These are phyloP conservation scores for Drosophila macrospina DNA, from an alignment of 2,888 invertebrate species.

Conservation along the genomic window DNA sequence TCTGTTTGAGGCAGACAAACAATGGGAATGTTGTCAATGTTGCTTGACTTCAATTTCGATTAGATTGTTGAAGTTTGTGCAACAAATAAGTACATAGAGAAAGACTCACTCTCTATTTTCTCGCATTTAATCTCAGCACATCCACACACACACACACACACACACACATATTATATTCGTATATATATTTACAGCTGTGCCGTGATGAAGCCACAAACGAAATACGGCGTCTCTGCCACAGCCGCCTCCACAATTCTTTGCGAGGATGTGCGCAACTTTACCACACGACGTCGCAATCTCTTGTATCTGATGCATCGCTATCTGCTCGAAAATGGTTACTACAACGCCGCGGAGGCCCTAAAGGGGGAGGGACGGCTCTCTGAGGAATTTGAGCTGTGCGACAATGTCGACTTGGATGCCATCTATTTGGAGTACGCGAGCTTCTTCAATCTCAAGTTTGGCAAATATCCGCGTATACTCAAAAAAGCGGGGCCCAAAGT, in stretches of 20 bases:
- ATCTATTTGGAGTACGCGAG: conserved; percentile 95
- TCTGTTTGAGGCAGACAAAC: conserved; percentile 48
- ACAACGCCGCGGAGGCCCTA: conserved; percentile 88
- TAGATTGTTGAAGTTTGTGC: conserved; percentile 26
- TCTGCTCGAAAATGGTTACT: conserved; percentile 89
- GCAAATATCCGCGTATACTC: conserved; percentile 93
- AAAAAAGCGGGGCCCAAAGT: conserved; percentile 84
- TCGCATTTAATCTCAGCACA: background rate
- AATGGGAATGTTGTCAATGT: conserved; percentile 44
- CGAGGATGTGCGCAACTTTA: conserved; percentile 82
- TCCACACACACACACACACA: background rate
- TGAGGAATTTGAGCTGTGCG: conserved; percentile 91
- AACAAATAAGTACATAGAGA: conserved; percentile 8
- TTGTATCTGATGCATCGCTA: conserved; percentile 89
- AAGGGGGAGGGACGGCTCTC: conserved; percentile 90
- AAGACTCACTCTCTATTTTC: background rate
- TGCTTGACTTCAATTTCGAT: conserved; percentile 32
- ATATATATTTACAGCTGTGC: background rate
- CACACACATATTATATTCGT: background rate
- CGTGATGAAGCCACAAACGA: conserved; percentile 67
- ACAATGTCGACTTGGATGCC: conserved; percentile 95
- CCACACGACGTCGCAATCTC: conserved; percentile 86
- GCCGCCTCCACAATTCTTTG: conserved; percentile 59
- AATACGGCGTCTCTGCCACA: conserved; percentile 64
- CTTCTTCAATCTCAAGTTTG: conserved; percentile 93